Base-by-base conservation (phyloP, 2,888 invertebrate genomes). In the Quadriops clusia region DNA sequence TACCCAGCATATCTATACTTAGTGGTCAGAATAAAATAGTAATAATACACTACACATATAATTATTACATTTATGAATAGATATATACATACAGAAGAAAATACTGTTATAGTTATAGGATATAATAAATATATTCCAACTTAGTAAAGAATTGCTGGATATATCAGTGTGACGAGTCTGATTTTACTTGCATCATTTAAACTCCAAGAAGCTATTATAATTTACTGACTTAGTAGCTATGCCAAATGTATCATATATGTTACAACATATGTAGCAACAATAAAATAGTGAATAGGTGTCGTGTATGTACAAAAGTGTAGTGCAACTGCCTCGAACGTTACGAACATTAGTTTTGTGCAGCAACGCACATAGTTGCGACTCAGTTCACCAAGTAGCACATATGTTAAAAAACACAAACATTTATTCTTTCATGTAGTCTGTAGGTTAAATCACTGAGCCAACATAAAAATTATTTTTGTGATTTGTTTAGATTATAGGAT, bases 381-480 rank as follows among this genome's bases (percentile, higher is more conserved):
- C 43, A 44, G 40, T 50, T 50, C 48, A 49, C 46, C 45, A 49
- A 46, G 49, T 53, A 53, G 52, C 51, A 53, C 51, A 47, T 46
- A 46, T 40, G 39, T 45, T 45, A 44, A 42, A 41, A 44, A 32
- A 45, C 43, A 47, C 43, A 46, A 41, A 49, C 46, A 26, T 42
- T 45, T 42, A 45, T 46, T 45, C 45, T 47, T 50, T 49, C 44
- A 46, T 34, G 16, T 16, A 27, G 27, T 12, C 15, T n/a, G 17
- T 17, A 27, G 27, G 12, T 11, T 30, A 36, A 48, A 50, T 54
- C 53, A 54, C 55, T 52, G 47, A 53, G 54, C 53, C 54, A 55
- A 57, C 51, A 54, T 48, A 47, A 49, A 51, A 56, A 53, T 58
- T 62, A 63, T 62, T 61, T 63, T 63, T 63, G 62, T 63, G 61